Evolutionary conservation across 2,797 vertebrate genomes (phyloP).

Genomic region (Zalophus californianus): DNA sequence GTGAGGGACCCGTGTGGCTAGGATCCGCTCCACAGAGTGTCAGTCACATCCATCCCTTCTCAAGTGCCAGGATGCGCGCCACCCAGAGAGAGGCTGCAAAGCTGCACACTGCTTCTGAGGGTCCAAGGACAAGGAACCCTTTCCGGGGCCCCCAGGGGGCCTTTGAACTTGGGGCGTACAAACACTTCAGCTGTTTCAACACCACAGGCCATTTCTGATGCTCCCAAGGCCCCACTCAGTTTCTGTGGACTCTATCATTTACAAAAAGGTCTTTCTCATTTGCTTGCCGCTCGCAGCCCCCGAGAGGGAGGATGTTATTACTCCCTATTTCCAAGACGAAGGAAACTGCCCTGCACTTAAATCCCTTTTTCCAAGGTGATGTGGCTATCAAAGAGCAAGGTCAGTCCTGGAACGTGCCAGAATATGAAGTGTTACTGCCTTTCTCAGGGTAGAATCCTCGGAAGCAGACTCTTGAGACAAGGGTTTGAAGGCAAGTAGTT

Average conservation of each 20-base stretch:
- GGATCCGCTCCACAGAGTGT: too few species aligned
- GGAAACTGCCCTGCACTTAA: background rate
- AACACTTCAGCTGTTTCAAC: background rate
- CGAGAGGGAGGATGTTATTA: background rate
- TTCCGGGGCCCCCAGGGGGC: background rate
- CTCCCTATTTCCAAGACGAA: background rate
- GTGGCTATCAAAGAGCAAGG: background rate
- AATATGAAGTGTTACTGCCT: background rate
- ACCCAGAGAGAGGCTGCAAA: background rate
- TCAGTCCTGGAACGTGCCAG: background rate
- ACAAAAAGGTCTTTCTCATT: background rate
- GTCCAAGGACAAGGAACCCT: background rate
- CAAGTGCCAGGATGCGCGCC: background rate
- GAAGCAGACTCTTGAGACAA: background rate
- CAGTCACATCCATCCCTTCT: background rate
- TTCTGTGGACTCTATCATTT: background rate
- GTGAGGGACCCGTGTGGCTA: background rate
- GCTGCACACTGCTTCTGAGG: background rate
- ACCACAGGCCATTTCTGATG: background rate
- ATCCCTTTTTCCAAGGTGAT: background rate
- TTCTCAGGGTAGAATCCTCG: background rate
- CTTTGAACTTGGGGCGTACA: background rate
- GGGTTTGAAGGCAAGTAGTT: background rate
- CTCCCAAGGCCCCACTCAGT: background rate
- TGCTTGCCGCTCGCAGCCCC: background rate